Base-by-base conservation (phyloP, 2,888 invertebrate species). In the Hemaris fuciformis region DNA sequence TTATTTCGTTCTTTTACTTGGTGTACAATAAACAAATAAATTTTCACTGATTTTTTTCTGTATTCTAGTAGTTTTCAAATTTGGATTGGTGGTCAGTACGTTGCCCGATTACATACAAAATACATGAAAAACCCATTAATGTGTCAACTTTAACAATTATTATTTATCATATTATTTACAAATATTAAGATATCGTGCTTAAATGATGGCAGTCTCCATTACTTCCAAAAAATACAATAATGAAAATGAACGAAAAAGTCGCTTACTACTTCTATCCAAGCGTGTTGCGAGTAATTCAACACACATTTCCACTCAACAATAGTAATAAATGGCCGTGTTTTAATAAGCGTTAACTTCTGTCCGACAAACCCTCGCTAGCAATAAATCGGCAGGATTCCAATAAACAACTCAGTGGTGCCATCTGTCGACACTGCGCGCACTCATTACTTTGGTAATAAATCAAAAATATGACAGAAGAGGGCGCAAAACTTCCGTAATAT, bases 401-500 rank as follows among this genome's bases (percentile, higher is more conserved):
- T 73, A 71, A 73, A 73, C 73, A 73, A 73, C 66, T 70, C 70
- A 61, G 59, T 48, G 27, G 64, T 65, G 71, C 68, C 71, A 73
- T 69, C 73, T 91, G 91, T 81, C 67, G 80, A 64, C 79, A 81
- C 81, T 84, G 75, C 73, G 75, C 74, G 76, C 45, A 46, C 81
- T 88, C 81, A 87, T 89, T 86, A 87, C 83, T 77, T 68, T 67
- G 22, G 67, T 74, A 13, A 87, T 90, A 90, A 91, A 91, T 91
- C 91, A 89, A 69, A 68, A 66, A 66, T 78, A 73, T 79, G 82
- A 79, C 77, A 77, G 80, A 78, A 89, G 91, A 88, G 86, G 89
- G 88, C 87, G 88, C 75, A 66, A 58, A 85, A 88, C 81, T 89
- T 87, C 63, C 57, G 72, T 73, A 76, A 87, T 89, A 79, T 87